Evolutionary conservation across 2,113 vertebrate species (phyloP).

Genomic region (Rhinolophus sinicus): DNA sequence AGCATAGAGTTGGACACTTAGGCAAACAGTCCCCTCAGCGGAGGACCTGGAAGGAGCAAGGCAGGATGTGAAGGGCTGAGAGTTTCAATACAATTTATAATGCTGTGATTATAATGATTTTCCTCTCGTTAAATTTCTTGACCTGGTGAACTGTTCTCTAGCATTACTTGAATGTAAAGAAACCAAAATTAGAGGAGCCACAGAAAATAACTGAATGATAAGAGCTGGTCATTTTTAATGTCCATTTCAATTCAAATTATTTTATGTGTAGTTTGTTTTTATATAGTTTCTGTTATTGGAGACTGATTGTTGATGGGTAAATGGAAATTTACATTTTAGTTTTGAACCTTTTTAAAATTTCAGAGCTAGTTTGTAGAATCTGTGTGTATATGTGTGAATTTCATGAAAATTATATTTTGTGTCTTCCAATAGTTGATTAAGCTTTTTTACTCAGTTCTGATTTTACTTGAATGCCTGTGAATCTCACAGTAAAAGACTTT

Average conservation of each 20-base stretch:
- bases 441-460: constrained; percentile 41
- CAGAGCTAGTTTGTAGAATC: neutral
- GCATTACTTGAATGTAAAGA: neutral
- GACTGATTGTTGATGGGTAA: neutral
- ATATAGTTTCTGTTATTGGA: neutral
- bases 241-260: neutral
- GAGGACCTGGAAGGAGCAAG: neutral
- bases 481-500: constrained; percentile 46
- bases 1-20: neutral
- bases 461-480: constrained; percentile 28
- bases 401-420: constrained; percentile 54
- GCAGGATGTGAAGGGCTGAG: neutral
- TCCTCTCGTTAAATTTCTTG: constrained; percentile 9
- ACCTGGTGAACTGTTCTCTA: neutral
- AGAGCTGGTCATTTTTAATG: neutral
- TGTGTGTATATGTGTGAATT: neutral
- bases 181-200: neutral
- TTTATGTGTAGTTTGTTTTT: neutral
- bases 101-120: neutral
- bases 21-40: neutral
- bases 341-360: neutral
- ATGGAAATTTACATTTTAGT: constrained; percentile 1
- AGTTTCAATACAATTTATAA: neutral
- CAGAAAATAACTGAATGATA: neutral
- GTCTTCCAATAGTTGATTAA: constrained; percentile 34